A percentile compares a stretch with the other conserved stretches of the same genome.
These are phyloP conservation scores for Carcina quercana DNA, from an alignment of 2,888 invertebrate species.

Conservation along the genomic window DNA sequence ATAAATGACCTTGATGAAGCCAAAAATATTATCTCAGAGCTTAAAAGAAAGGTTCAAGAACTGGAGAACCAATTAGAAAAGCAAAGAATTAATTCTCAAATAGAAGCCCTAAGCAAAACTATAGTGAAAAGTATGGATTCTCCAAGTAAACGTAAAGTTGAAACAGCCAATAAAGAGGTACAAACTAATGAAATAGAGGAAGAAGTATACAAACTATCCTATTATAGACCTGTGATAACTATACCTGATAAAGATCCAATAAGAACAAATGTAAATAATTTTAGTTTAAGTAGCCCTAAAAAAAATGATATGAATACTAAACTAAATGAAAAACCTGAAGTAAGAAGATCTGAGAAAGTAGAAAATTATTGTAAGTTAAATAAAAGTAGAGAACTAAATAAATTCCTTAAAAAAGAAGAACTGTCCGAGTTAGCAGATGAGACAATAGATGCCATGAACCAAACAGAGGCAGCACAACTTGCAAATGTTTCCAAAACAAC, in stretches of 20 bases:
- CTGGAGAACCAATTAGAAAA: conserved; percentile 57
- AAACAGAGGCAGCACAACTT: conserved; percentile 1
- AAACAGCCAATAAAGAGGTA: conserved; percentile 44
- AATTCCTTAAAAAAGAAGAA: conserved; percentile 32
- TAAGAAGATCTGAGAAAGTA: conserved; percentile 67
- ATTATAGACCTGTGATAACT: conserved; percentile 59
- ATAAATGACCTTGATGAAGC: conserved; percentile 53
- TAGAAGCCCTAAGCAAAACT: conserved; percentile 49
- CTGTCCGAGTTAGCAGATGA: conserved; percentile 22
- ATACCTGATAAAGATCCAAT: conserved; percentile 53
- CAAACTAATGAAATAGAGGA: conserved; percentile 37
- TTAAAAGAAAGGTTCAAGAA: conserved; percentile 50
- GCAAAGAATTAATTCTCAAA: conserved; percentile 46
- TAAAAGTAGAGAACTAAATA: conserved; percentile 62
- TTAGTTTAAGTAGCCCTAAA: conserved; percentile 55
- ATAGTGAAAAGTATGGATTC: conserved; percentile 39
- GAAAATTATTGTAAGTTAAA: conserved; percentile 71
- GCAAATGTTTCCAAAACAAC: conserved; percentile 22
- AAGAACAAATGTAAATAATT: conserved; percentile 57
- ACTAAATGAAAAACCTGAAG: conserved; percentile 38
- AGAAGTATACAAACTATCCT: conserved; percentile 37
- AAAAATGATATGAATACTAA: conserved; percentile 39
- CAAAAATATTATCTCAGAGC: conserved; percentile 46
- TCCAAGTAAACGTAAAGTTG: conserved; percentile 33
- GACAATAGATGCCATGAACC: conserved; percentile 19